Percentiles rank a stretch among this genome's conserved stretches.
phyloP scores from a whole-genome alignment of 2,113 vertebrate species.

The Todiramphus saurophagus region DNA sequence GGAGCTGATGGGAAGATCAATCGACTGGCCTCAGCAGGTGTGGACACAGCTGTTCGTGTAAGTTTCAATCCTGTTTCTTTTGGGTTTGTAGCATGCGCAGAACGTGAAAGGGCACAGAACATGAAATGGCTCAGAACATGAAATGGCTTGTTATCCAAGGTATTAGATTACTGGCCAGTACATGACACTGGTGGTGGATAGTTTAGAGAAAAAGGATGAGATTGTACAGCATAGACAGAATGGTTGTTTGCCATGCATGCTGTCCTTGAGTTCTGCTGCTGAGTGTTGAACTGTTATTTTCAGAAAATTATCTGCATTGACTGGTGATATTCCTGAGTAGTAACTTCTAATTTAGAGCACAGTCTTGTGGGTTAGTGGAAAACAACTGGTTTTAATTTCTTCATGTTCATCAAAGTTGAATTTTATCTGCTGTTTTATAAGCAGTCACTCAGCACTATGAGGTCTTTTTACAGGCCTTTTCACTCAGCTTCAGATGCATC shows the following conservation, averaged over 20 bases:
- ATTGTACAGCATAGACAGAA: too few species aligned
- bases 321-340: neutral
- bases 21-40: slow-evolving; percentile 91
- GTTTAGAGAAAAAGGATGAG: neutral
- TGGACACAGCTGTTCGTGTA: slow-evolving; percentile 91
- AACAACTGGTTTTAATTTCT: neutral
- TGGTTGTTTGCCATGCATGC: neutral
- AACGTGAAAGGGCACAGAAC: too few species aligned
- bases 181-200: rapidly evolving
- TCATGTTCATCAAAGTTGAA: neutral
- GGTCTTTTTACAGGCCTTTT: neutral
- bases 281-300: neutral
- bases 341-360: neutral
- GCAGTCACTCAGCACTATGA: neutral
- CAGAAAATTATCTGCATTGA: neutral
- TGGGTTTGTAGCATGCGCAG: rapidly evolving
- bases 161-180: rapidly evolving
- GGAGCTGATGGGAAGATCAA: slow-evolving; percentile 79
- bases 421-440: neutral
- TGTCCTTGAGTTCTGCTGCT: neutral
- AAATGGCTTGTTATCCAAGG: too few species aligned
- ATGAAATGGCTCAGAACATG: too few species aligned
- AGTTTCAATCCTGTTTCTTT: neutral
- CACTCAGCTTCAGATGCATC: neutral
- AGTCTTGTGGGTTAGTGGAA: neutral